Evolutionary conservation across 2,113 vertebrate genomes (phyloP), one percentile per base, ranked within the genome.

Genomic region (Apodemus speciosus): DNA sequence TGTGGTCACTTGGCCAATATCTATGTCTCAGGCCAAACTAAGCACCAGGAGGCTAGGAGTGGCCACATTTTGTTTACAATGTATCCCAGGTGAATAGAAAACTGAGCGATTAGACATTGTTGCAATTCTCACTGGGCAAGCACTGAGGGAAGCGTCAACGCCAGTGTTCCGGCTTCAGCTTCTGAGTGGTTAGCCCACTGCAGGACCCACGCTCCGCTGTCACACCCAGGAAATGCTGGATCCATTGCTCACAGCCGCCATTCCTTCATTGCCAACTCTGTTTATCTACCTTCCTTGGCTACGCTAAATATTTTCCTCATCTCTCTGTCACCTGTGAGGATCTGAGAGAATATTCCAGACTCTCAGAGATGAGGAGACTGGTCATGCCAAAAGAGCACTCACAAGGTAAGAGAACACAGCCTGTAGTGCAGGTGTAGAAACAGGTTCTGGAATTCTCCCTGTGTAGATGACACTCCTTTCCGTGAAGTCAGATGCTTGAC

Each of bases 401-500:
- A 43, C 81, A 51, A 68, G 21, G 4, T 46, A 77, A 40, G 21
- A 91, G 60, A 60, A 62, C 4, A 35, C 32, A 81, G 11, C 11
- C 15, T 89, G 90, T 66, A 15, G 13, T 53, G 21, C 32, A 91
- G 35, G 62, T 40, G 86, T 92, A 90, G 72, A 90, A 73, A 85
- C 5, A 73, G 51, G 9, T 30, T 32, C 49, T 30, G 38, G 51
- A 60, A 90, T 43, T 23, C 43, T 94, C 85, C 21, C 3, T 32
- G 16, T 11, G 23, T 13, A 58, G 16, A 56, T 51, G 43, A 2
- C 53, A 38, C 43, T 27, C 64, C 30, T 71, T 62, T 85, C 49
- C 30, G 64, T 73, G 20, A 32, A 46, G 23, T 86, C 8, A 40
- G 77, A 95, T 58, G 58, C 79, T 43, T 92, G 32, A 90, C 3